Conservation (phyloP, 2,113 vertebrate genomes). For the Regulus satrapa region DNA sequence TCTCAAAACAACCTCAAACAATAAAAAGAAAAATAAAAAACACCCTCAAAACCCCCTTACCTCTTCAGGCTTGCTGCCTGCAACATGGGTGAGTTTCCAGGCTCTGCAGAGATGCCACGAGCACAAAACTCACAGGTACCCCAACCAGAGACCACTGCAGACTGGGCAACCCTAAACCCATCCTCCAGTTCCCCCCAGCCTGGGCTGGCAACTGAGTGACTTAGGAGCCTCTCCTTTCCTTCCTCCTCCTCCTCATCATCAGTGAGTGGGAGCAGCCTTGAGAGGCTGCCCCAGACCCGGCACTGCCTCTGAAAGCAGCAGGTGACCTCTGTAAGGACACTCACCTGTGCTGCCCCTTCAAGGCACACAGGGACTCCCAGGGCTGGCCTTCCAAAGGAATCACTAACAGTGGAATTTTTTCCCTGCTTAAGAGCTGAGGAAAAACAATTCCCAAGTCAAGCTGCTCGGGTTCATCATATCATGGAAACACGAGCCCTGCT, state of each 20-base stretch:
- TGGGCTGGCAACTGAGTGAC: not conserved
- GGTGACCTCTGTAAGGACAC: not conserved
- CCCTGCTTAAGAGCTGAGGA: not conserved
- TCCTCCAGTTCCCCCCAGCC: not conserved
- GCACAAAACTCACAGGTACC: accelerated
- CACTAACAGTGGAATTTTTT: not conserved
- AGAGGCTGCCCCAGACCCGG: not conserved
- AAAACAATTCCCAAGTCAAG: not conserved
- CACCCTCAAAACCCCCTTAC: accelerated
- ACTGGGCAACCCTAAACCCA: not conserved
- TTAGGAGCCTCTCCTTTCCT: not conserved
- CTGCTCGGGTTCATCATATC: not conserved
- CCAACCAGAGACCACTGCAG: not conserved
- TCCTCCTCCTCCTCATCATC: not conserved
- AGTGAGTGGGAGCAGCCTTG: not conserved
- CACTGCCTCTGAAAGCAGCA: not conserved
- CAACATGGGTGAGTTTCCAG: accelerated
- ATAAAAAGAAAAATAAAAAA: not conserved
- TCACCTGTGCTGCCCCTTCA: not conserved
- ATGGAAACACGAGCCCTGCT: not conserved
- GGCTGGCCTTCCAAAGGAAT: not conserved
- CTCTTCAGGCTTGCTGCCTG: accelerated
- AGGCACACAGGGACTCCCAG: accelerated
- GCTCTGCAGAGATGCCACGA: accelerated
- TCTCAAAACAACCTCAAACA: not conserved